Base-by-base conservation (phyloP, 2,797 vertebrate genomes). In the Erithacus rubecula region DNA sequence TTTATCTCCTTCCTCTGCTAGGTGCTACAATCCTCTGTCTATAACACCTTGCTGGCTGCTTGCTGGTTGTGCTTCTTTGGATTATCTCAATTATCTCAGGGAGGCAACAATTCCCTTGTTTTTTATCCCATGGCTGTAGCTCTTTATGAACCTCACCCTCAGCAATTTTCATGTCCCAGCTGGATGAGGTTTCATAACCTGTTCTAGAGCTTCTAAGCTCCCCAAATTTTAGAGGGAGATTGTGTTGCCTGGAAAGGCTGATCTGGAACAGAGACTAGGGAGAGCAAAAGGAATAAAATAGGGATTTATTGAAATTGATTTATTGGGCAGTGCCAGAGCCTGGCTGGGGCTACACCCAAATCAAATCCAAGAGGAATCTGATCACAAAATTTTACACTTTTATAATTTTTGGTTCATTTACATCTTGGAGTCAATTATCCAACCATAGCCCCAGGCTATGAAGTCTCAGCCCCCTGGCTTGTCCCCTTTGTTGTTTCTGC, bases 21-120 rank as follows among this genome's bases (percentile, higher is more conserved):
- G 2, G 12, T 30, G n/a, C 24, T 23, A 1, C 1, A 37, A 37
- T 12, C 2, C 2, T 12, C 34, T 69, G 1, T 10, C 53, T 36
- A 1, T 4, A 44, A 52, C 19, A 12, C 6, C 79, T 46, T 51
- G 21, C 36, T 68, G 47, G 26, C 43, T 69, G 29, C 29, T 71
- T 67, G 12, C n/a, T 27, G 24, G 8, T 5, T 41, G 49, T 36
- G 18, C n/a, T 24, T 13, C 14, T 34, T 23, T 39, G 47, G 46
- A 12, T 44, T 36, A 23, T 80, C 32, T 11, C 41, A 19, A 4
- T 49, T 59, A 10, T 12, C n/a, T 56, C 47, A 29, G 22, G 8
- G 41, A 83, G 29, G 11, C 13, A 83, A 39, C 1, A 15, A 17
- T 37, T 64, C 32, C 20, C 44, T 44, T 44, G 20, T 21, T 21